Percentiles rank a stretch among this genome's conserved stretches.
Conservation (phyloP, 2,113 vertebrate species). For the Illadopsis cleaveri region DNA sequence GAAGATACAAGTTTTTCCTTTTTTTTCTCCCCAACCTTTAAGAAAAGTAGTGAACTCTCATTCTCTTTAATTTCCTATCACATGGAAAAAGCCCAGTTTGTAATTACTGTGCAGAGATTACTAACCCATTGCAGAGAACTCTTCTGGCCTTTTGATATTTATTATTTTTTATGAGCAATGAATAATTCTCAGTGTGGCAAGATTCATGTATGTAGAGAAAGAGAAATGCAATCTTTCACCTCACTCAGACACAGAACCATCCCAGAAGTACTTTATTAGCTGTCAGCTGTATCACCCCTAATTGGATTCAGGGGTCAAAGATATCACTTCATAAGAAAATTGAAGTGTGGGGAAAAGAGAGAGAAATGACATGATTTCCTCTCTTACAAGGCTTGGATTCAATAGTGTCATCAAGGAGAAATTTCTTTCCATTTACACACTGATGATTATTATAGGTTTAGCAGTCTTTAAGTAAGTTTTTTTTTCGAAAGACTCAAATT, state of each 20-base stretch:
- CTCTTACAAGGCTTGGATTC: background rate
- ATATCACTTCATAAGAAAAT: background rate
- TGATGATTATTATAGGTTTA: background rate
- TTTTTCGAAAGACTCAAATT: background rate
- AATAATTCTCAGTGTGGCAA: background rate
- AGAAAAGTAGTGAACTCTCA: background rate
- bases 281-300: background rate
- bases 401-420: background rate
- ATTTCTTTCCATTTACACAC: background rate
- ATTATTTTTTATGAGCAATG: background rate
- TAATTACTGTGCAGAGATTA: background rate
- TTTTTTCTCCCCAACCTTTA: background rate
- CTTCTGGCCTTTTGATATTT: background rate
- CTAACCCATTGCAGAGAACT: background rate
- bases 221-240: background rate
- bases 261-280: background rate
- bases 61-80: background rate
- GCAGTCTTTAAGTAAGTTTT: background rate
- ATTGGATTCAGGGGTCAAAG: background rate
- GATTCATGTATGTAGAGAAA: background rate
- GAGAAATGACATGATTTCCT: background rate
- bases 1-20: background rate
- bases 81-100: background rate
- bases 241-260: background rate
- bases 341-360: background rate